Conservation (phyloP, 1,140 invertebrate genomes). For the Pseudoatta argentina region DNA sequence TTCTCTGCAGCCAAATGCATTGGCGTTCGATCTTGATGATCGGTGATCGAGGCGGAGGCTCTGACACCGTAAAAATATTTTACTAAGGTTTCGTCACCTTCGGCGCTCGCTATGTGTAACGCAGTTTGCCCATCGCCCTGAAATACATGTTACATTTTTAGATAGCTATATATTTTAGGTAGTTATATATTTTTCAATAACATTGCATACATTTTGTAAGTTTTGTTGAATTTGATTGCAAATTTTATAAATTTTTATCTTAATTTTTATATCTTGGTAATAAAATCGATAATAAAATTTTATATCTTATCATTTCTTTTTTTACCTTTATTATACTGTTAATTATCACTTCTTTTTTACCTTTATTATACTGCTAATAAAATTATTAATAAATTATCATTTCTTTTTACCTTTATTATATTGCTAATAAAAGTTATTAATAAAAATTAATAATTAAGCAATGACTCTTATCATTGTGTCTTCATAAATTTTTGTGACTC, state of each 20-base stretch:
- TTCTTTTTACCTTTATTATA: not conserved
- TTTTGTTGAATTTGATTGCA: not conserved
- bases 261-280: not conserved
- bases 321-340: not conserved
- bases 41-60: slow-evolving; percentile 96
- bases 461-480: slow-evolving; percentile 71
- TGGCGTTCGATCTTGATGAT: slow-evolving; percentile 98
- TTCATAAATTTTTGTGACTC: slow-evolving; percentile 7
- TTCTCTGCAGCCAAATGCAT: slow-evolving; percentile 99
- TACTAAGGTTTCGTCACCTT: slow-evolving; percentile 97
- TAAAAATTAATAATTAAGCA: not conserved
- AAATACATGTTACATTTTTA: slow-evolving; percentile 44
- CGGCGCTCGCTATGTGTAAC: slow-evolving; percentile 97
- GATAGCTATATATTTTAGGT: not conserved
- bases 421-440: not conserved
- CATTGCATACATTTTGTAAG: not conserved
- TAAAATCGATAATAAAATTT: too few relatives aligned
- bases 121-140: slow-evolving; percentile 96
- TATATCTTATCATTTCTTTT: not conserved
- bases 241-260: not conserved
- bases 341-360: too few relatives aligned
- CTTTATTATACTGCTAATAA: not conserved
- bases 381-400: not conserved
- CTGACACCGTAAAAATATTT: slow-evolving; percentile 98
- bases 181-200: slow-evolving; percentile 12